A percentile compares a stretch with the other conserved stretches of the same genome.
These are phyloP conservation scores for Andrena praecox DNA, from an alignment of 2,888 invertebrate species.

Conservation along the genomic window DNA sequence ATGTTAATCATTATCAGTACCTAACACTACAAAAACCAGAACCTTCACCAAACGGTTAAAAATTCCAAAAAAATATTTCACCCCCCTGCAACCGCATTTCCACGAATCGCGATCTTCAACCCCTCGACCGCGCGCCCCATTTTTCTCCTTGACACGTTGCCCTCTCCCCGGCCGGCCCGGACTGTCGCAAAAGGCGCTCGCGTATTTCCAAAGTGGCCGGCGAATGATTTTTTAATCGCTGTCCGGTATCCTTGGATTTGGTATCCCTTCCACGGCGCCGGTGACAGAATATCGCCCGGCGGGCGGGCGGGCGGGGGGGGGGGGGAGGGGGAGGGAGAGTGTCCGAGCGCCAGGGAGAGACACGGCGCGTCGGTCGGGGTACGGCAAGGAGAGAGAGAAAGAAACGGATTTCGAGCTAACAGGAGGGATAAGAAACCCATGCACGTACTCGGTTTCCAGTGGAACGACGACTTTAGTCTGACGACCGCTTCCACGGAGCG, in stretches of 20 bases:
- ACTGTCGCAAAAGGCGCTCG: neutral
- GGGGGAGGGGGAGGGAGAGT: conserved; percentile 12
- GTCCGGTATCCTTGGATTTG: conserved; percentile 56
- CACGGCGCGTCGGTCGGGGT: neutral
- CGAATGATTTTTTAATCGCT: conserved; percentile 38
- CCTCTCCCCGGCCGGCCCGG: neutral
- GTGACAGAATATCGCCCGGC: conserved; percentile 37
- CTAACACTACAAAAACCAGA: no score
- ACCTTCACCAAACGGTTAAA: no score
- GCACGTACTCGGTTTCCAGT: conserved; percentile 79
- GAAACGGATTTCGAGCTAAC: conserved; percentile 68
- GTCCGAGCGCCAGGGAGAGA: conserved; percentile 23
- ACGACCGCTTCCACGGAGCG: conserved; percentile 81
- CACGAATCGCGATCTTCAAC: no score
- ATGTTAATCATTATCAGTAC: no score
- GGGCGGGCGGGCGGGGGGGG: conserved; percentile 23
- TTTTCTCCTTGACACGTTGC: neutral
- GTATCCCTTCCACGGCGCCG: conserved; percentile 46
- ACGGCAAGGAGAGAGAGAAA: conserved; percentile 55
- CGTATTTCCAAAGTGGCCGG: neutral
- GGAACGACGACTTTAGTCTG: conserved; percentile 81
- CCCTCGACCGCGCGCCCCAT: neutral
- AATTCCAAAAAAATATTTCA: no score
- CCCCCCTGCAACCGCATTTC: no score
- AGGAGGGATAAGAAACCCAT: conserved; percentile 83